Evolutionary conservation across 92 coral and sea anemone species (phyloP), one percentile per base, ranked within the genome.

Genomic region (Meandrina meandrites): DNA sequence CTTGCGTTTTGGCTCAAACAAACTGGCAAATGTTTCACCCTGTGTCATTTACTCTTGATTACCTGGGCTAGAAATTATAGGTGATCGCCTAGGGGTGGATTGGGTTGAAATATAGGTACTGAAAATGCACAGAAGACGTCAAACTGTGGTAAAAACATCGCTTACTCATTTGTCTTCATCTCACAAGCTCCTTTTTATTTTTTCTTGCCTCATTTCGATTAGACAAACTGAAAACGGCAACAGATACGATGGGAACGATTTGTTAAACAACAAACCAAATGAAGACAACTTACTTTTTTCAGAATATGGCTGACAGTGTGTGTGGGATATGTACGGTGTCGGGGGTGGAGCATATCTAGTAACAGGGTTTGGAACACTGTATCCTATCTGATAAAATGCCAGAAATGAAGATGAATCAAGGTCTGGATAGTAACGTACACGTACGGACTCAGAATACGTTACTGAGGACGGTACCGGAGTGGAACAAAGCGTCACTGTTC

Each of bases 321-420:
- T 8, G 14, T 9, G 14, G 53, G 53, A 48, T 13, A n/a, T 8
- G 53, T 4, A 13, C 12, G 4, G 53, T 48, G 53, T 48, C 64
- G n/a, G 19, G 64, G 64, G 7, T 57, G 64, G 64, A 57, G 64
- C 64, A 57, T 57, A 57, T 57, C n/a, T 18, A 57, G n/a, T 17
- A 1, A 0, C 1, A 2, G 64, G 24, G n/a, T 11, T 0, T 35
- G 69, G 28, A 2, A n/a, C 47, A 9, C 10, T 54, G 66, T 16
- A 5, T 79, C 45, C 27, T 32, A 5, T 16, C 21, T 79, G 82
- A 60, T 79, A 79, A 57, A 51, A 79, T 79, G 68, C 67, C 82
- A 79, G 6, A 57, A 79, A 79, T 30, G 54, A 35, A 3, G 30
- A 32, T 6, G 68, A 18, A 0, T 0, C 15, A 11, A 9, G 1